Base-by-base conservation (phyloP, 2,113 vertebrate species). In the Brachypteracias leptosomus region DNA sequence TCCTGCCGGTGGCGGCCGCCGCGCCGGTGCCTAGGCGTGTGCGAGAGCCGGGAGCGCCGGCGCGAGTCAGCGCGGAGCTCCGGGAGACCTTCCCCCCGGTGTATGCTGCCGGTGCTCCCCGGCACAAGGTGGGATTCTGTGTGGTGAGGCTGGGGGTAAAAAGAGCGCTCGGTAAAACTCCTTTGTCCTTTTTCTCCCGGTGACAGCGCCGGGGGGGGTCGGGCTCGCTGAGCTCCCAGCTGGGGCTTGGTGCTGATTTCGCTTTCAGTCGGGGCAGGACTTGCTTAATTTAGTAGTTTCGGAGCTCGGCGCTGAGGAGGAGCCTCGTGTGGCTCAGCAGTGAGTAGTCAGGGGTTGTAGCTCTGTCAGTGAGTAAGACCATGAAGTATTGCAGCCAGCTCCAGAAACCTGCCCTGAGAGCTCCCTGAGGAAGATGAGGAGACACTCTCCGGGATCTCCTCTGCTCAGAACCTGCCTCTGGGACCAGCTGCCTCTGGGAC, bases 191-290 rank as follows among this genome's bases (percentile, higher is more conserved):
- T 13, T 19, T 15, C 3, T 4, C 10, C 67, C 24, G 0, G n/a
- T 7, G 3, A 1, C 49, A 2, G 67, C 11, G 16, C n/a, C 0
- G 67, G 16, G n/a, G n/a, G n/a, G n/a, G n/a, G n/a, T n/a, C n/a
- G 47, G n/a, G 38, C 36, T 36, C 1, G 38, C 28, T 0, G 40
- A 20, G 46, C 40, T 0, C 2, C 2, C 16, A 2, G 31, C 63
- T 40, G 9, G 25, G 9, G 46, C 4, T 33, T 2, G 3, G 21
- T 13, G 33, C 44, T 6, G 49, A 12, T 16, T 51, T 18, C 11
- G 26, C n/a, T 59, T 35, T n/a, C 38, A 1, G 47, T 16, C 62
- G 4, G 67, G 36, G 36, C 44, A 31, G 81, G 54, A 58, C 1
- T 4, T 5, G 16, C 78, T 68, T 16, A 2, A 9, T 44, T 19